phyloP scores from a whole-genome alignment of 1,140 invertebrate species.

The Delia radicum region DNA sequence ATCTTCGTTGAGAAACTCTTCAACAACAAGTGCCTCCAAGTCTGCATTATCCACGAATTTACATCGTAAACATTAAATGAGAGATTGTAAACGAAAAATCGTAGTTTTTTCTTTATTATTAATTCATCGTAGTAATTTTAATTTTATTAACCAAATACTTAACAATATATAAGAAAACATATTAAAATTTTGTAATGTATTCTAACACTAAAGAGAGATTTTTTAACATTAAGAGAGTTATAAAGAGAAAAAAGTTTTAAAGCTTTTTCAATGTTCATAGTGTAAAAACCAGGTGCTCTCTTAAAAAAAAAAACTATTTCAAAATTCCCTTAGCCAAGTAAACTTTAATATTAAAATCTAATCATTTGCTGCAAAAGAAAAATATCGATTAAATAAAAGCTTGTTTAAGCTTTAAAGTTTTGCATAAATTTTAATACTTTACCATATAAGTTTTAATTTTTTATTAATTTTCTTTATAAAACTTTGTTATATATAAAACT shows the following conservation, averaged over 20 bases:
- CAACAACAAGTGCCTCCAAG: conserved; percentile 39
- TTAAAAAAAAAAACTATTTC: background rate
- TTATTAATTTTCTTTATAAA: background rate
- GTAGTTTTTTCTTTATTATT: background rate
- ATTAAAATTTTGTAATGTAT: background rate
- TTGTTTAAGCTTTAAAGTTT: conserved; percentile 2
- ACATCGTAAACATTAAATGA: conserved; percentile 32
- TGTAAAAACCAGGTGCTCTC: background rate
- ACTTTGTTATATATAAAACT: no score
- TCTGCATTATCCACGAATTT: conserved; percentile 49
- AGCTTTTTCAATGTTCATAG: background rate
- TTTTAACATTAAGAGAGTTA: no score
- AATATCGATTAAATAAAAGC: background rate
- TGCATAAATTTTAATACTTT: background rate
- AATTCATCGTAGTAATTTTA: background rate
- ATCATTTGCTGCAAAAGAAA: background rate
- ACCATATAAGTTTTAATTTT: conserved; percentile 8
- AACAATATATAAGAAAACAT: background rate
- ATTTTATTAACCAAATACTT: conserved; percentile 16
- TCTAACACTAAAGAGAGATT: background rate
- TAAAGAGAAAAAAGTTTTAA: background rate
- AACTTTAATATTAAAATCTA: conserved; percentile 11
- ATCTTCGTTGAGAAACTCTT: conserved; percentile 36
- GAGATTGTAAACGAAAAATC: background rate
- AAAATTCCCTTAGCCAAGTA: background rate